phyloP scores from a whole-genome alignment of 2,888 invertebrate species.

The Drosophila mercatorum region DNA sequence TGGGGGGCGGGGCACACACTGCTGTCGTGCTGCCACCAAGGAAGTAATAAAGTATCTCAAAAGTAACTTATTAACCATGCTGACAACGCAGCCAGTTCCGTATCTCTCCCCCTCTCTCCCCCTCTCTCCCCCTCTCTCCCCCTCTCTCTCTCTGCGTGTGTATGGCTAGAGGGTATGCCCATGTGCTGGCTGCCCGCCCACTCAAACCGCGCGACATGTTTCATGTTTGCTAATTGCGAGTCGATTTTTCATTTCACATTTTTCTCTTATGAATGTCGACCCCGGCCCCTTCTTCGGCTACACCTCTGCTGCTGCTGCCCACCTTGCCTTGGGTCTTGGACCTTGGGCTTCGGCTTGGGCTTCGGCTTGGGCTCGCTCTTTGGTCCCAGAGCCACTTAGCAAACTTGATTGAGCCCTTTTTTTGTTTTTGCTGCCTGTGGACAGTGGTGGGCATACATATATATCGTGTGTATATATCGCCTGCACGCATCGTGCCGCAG shows the following conservation, averaged over 20 bases:
- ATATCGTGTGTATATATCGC: not conserved
- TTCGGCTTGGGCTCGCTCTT: slow-evolving; percentile 7
- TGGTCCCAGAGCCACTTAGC: slow-evolving; percentile 54
- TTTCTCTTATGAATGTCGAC: slow-evolving; percentile 54
- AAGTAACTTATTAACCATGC: slow-evolving; percentile 81
- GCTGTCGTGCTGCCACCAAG: slow-evolving; percentile 64
- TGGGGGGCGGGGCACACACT: not conserved
- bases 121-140: slow-evolving; percentile 1
- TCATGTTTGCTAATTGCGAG: slow-evolving; percentile 81
- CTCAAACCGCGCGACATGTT: slow-evolving; percentile 58
- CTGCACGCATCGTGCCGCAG: slow-evolving; percentile 9
- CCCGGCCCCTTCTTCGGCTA: not conserved
- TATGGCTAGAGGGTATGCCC: slow-evolving; percentile 33
- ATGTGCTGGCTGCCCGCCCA: slow-evolving; percentile 15
- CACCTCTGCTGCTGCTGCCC: not conserved
- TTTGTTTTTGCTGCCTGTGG: not conserved
- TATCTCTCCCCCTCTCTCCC: no score
- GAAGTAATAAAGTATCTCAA: slow-evolving; percentile 81
- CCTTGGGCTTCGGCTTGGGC: slow-evolving; percentile 4
- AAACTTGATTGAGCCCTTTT: slow-evolving; percentile 68
- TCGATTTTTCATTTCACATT: slow-evolving; percentile 80
- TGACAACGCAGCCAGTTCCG: slow-evolving; percentile 72
- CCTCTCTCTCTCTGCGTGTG: not conserved
- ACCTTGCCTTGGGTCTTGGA: slow-evolving; percentile 3
- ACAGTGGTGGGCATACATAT: not conserved